Evolutionary conservation across 2,797 vertebrate species (phyloP).

Genomic region (Glossophaga mutica): DNA sequence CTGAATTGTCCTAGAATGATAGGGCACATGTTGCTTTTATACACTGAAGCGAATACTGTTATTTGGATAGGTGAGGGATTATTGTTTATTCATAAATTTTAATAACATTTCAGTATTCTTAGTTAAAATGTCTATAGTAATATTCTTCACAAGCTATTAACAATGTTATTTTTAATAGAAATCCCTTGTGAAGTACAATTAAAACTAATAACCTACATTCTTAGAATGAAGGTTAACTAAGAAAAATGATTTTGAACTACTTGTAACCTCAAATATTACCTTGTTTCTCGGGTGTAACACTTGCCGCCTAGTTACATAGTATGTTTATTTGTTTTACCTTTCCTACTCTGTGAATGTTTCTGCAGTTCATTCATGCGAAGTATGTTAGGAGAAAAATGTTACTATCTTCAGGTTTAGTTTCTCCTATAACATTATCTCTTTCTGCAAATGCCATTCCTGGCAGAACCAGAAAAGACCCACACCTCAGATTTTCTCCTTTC

Average conservation of each 20-base stretch:
- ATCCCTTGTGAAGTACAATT: neutral
- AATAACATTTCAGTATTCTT: neutral
- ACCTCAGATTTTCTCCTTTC: neutral
- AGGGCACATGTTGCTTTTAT: neutral
- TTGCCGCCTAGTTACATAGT: neutral
- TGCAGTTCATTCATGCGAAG: neutral
- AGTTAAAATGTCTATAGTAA: neutral
- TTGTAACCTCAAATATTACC: neutral
- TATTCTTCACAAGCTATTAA: neutral
- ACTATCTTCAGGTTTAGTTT: neutral
- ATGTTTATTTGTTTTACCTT: neutral
- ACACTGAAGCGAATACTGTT: neutral
- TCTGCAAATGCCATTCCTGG: neutral
- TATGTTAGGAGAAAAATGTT: neutral
- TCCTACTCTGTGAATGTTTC: neutral
- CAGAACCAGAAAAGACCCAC: neutral
- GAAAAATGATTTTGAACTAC: neutral
- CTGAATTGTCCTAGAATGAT: neutral
- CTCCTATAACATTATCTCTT: neutral
- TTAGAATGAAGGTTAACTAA: neutral
- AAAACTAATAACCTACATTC: neutral
- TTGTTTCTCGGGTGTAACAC: neutral
- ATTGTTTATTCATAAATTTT: neutral
- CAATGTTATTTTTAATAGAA: neutral
- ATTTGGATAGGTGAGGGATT: neutral